phyloP scores from a whole-genome alignment of 2,888 invertebrate species.

The Toxonevra muliebris region DNA sequence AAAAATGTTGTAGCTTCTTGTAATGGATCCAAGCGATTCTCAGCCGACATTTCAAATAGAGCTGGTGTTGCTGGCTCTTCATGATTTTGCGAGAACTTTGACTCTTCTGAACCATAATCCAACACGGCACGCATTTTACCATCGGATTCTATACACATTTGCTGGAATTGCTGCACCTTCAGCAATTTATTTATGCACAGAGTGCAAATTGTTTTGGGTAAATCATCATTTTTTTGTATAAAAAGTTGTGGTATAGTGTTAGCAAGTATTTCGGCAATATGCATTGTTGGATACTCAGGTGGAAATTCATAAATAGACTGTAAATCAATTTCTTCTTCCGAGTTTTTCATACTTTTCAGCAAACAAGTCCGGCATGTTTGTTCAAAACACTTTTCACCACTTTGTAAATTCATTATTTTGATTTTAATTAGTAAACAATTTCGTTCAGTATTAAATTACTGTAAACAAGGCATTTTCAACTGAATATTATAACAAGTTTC shows the following conservation, averaged over 20 bases:
- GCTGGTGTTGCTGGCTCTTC: constrained; percentile 1
- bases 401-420: neutral
- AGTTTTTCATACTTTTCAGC: neutral
- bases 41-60: neutral
- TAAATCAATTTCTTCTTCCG: constrained; percentile 4
- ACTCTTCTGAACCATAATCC: constrained; percentile 12
- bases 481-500: too few species aligned
- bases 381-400: neutral
- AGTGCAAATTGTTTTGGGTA: constrained; percentile 71
- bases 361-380: neutral
- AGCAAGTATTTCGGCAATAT: constrained; percentile 58
- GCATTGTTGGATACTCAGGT: neutral
- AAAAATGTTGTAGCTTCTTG: constrained; percentile 13
- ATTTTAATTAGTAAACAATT: too few species aligned
- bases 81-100: constrained; percentile 3
- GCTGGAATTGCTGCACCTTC: constrained; percentile 66
- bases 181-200: constrained; percentile 68
- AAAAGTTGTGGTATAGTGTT: constrained; percentile 53
- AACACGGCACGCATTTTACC: constrained; percentile 22
- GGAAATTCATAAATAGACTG: constrained; percentile 14
- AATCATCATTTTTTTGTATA: constrained; percentile 67
- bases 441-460: too few species aligned
- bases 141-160: constrained; percentile 59
- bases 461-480: too few species aligned
- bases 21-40: constrained; percentile 26